Evolutionary conservation across 2,113 vertebrate genomes (phyloP), one percentile per base, ranked within the genome.

Genomic region (Lepus timidus): DNA sequence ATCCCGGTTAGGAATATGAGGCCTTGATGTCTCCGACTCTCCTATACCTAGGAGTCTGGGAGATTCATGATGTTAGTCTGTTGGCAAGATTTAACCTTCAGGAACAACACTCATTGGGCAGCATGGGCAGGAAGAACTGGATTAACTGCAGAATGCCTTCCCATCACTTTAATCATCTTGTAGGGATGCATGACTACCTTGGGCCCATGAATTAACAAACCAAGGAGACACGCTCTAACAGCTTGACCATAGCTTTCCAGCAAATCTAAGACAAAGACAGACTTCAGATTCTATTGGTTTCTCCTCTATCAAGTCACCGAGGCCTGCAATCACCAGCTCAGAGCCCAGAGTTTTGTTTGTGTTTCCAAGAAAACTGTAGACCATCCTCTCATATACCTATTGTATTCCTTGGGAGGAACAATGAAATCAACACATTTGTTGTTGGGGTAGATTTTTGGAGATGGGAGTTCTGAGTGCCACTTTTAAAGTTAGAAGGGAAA

Each of bases 281-380:
- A 49, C 27, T 81, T 62, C 11, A 12, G 16, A 25, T n/a, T 11
- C 25, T 75, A 13, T n/a, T 4, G 55, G 33, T 52, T 87, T 91
- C 58, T 76, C 9, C 73, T 88, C 14, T 91, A 62, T 55, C 55
- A 61, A 58, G 17, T 87, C 55, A 74, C 58, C 51, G 67, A 79
- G 90, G n/a, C 9, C 39, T 52, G 39, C 19, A 52, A 1, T 65
- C 25, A 29, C 25, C 4, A 49, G 68, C 58, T 11, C 5, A 31
- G 31, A 90, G 36, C 22, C 55, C 55, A 80, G 52, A 64, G 79
- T 19, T 23, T 0, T 31, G 39, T 74, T 49, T 80, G 65, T 51
- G 31, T 82, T 94, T 88, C 74, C 19, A 90, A 55, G 39, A 86
- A 85, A 92, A 68, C 31, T 70, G n/a, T 87, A 85, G 90, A 90